These are phyloP conservation scores for Cettia cetti DNA, from an alignment of 2,113 vertebrate species.

Conservation along the genomic window DNA sequence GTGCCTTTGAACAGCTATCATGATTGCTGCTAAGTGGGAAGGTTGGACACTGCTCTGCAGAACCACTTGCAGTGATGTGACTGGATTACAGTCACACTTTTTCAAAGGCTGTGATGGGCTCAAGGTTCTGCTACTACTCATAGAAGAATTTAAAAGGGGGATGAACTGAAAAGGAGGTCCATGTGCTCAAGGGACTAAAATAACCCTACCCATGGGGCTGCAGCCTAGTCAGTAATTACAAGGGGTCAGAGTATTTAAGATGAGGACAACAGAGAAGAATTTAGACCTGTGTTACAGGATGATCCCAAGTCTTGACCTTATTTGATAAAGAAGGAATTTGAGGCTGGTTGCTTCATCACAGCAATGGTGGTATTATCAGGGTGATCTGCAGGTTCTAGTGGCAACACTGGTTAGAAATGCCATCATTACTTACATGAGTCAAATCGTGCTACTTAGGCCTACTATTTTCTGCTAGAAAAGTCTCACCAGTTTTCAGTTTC, in stretches of 20 bases:
- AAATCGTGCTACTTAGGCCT: neutral
- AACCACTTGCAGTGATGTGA: neutral
- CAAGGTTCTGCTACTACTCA: neutral
- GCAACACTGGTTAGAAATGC: neutral
- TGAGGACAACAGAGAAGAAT: neutral
- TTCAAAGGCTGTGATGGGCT: neutral
- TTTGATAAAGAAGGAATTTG: neutral
- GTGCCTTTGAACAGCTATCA: neutral
- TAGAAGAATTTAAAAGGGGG: neutral
- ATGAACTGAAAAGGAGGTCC: neutral
- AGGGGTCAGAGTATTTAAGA: neutral
- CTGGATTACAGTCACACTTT: neutral
- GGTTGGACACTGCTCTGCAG: neutral
- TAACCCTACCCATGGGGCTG: neutral
- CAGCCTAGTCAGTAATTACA: neutral
- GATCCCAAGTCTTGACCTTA: neutral
- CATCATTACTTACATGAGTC: rapidly evolving
- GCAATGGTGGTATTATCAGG: neutral
- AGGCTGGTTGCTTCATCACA: neutral
- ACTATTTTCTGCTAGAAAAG: neutral
- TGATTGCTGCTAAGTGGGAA: neutral
- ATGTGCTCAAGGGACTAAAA: neutral
- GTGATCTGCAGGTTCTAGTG: neutral
- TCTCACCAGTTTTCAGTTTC: constrained; percentile 17
- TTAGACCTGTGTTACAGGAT: neutral